Conservation (phyloP, 2,888 invertebrate genomes). For the Lepidocyrtinus sp. region DNA sequence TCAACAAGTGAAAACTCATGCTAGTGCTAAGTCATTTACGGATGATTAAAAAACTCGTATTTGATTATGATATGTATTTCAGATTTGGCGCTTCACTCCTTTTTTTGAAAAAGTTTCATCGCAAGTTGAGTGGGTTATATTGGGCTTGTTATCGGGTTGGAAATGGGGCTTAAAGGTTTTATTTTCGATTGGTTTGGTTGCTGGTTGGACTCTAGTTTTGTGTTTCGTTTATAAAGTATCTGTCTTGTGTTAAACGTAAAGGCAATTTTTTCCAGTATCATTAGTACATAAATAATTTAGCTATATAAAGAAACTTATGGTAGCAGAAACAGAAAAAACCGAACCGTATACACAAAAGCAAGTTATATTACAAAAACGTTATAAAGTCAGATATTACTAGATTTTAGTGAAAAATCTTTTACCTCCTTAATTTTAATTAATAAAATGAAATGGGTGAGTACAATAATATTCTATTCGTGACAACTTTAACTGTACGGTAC, state of each 20-base stretch:
- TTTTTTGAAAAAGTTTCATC: too few relatives aligned
- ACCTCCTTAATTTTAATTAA: not conserved
- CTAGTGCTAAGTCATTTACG: too few relatives aligned
- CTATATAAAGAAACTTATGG: not conserved
- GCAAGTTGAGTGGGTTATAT: too few relatives aligned
- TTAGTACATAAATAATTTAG: not conserved
- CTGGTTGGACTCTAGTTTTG: conserved; percentile 1
- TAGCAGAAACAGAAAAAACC: not conserved
- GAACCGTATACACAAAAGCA: conserved; percentile 1
- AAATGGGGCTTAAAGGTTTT: not conserved
- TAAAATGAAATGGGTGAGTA: conserved; percentile 54
- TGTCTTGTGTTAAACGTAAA: not conserved
- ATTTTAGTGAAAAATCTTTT: not conserved
- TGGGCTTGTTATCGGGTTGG: too few relatives aligned
- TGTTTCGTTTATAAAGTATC: not conserved
- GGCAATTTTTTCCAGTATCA: not conserved
- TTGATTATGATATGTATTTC: too few relatives aligned
- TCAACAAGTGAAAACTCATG: too few relatives aligned
- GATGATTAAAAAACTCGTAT: too few relatives aligned
- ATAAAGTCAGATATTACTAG: conserved; percentile 11
- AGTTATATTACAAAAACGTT: not conserved
- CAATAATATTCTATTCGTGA: conserved; percentile 58
- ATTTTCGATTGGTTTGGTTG: too few relatives aligned
- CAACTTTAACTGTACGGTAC: conserved; percentile 10
- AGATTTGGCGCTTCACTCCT: too few relatives aligned